phyloP scores from a whole-genome alignment of 2,888 invertebrate species.

The Agrenia bidenticulata region DNA sequence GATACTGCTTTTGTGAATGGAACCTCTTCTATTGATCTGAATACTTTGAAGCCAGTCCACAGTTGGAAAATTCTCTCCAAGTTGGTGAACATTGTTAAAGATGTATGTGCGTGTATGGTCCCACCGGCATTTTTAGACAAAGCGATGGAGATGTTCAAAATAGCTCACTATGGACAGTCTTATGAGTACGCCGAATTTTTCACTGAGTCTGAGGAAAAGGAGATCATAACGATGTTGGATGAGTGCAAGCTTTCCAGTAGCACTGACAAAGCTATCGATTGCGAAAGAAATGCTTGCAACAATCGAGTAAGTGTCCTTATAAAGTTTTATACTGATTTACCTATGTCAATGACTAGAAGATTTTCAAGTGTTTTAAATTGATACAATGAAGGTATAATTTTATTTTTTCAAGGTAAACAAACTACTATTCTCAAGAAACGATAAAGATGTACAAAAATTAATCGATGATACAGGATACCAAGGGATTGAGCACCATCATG shows the following conservation, averaged over 20 bases:
- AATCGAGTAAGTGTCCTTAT: background rate
- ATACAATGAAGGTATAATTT: background rate
- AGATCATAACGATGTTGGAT: background rate
- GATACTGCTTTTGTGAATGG: constrained; percentile 4
- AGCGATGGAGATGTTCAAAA: constrained; percentile 4
- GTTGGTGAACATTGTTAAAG: background rate
- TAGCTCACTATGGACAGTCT: background rate
- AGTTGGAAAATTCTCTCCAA: background rate
- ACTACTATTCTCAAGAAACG: background rate
- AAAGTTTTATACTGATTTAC: background rate
- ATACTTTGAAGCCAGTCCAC: background rate
- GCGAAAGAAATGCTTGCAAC: constrained; percentile 2
- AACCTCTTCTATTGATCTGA: background rate
- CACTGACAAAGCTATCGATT: background rate
- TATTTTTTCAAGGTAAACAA: background rate
- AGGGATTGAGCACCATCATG: constrained; percentile 30
- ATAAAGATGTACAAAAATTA: background rate
- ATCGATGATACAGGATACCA: constrained; percentile 28
- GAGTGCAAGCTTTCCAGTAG: background rate
- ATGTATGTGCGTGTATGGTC: constrained; percentile 6
- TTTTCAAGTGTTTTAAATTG: background rate
- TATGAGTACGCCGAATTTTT: constrained; percentile 2
- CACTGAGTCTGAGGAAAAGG: background rate
- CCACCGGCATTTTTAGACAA: background rate
- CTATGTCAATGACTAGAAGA: background rate